phyloP scores from a whole-genome alignment of 2,797 vertebrate species.

The Sebastes trivittatus region DNA sequence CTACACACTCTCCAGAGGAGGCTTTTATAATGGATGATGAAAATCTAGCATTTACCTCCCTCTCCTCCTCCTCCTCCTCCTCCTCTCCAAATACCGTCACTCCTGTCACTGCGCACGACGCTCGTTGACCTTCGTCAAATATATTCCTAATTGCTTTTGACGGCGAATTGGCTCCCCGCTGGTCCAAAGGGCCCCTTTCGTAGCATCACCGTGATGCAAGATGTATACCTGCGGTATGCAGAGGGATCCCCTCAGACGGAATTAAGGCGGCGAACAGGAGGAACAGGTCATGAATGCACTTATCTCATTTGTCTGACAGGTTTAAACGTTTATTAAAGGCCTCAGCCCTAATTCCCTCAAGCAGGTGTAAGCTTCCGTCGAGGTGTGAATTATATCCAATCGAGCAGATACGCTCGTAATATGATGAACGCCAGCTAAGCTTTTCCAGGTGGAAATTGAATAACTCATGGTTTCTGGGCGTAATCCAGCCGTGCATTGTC shows the following conservation, averaged over 20 bases:
- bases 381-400: slow-evolving; percentile 83
- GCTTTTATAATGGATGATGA: slow-evolving; percentile 64
- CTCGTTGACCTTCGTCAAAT: slow-evolving; percentile 86
- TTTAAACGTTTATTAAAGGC: slow-evolving; percentile 85
- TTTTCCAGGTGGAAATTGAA: slow-evolving; percentile 85
- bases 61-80: slow-evolving; percentile 28
- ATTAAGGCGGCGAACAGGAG: slow-evolving; percentile 78
- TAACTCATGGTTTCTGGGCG: slow-evolving; percentile 78
- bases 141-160: slow-evolving; percentile 86
- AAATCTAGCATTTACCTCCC: slow-evolving; percentile 55
- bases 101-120: slow-evolving; percentile 85
- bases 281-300: slow-evolving; percentile 77
- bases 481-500: slow-evolving; percentile 76
- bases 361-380: slow-evolving; percentile 87
- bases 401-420: slow-evolving; percentile 81
- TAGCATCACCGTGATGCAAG: not conserved
- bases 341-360: slow-evolving; percentile 83
- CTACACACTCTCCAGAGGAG: slow-evolving; percentile 46
- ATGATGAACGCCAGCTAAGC: slow-evolving; percentile 78
- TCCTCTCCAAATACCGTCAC: slow-evolving; percentile 80
- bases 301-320: slow-evolving; percentile 85
- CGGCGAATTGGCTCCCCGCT: slow-evolving; percentile 69
- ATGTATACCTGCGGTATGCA: slow-evolving; percentile 55
- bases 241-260: slow-evolving; percentile 69
- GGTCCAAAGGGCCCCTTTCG: slow-evolving; percentile 8